These are phyloP conservation scores for Camponotus floridanus DNA, from an alignment of 1,140 invertebrate genomes.

Conservation along the genomic window DNA sequence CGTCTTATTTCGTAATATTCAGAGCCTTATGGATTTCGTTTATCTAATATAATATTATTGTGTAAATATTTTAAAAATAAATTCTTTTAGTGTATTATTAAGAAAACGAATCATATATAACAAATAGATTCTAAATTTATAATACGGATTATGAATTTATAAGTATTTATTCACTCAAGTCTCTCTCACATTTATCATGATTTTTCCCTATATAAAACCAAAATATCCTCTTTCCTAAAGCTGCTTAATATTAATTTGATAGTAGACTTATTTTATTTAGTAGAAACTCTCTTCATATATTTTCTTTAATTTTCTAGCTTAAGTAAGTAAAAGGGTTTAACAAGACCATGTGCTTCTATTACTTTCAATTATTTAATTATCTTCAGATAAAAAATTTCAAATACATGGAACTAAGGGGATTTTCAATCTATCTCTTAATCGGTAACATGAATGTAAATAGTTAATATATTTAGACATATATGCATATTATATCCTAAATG, in stretches of 20 bases:
- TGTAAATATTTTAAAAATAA: constrained; percentile 16
- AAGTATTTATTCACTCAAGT: neutral
- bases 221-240: neutral
- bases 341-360: neutral
- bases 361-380: constrained; percentile 24
- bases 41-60: neutral
- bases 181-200: neutral
- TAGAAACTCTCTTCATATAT: neutral
- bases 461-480: constrained; percentile 49
- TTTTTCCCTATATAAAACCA: constrained; percentile 10
- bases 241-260: constrained; percentile 37
- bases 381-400: constrained; percentile 35
- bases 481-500: constrained; percentile 59
- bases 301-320: constrained; percentile 25
- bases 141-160: constrained; percentile 8
- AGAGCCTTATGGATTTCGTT: too few species aligned
- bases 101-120: constrained; percentile 5
- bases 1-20: too few species aligned
- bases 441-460: constrained; percentile 44
- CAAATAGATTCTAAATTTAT: neutral
- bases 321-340: constrained; percentile 27
- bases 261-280: constrained; percentile 12
- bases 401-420: constrained; percentile 45
- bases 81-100: neutral
- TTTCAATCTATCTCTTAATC: constrained; percentile 15